A percentile compares a stretch with the other conserved stretches of the same genome.
Conservation (phyloP, 2,888 invertebrate species). For the Gnatocerus cornutus region DNA sequence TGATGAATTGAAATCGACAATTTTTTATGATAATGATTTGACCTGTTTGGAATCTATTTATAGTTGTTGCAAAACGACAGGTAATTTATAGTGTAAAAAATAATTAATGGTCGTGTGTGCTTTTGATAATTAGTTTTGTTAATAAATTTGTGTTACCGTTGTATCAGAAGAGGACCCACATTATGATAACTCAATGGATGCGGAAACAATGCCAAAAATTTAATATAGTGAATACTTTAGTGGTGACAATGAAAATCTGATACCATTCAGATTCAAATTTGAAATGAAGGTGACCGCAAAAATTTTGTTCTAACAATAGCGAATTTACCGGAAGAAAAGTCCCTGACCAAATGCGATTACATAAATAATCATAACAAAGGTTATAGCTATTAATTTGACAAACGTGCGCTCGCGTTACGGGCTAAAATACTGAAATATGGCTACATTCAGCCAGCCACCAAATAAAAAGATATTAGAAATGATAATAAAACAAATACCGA, state of each 20-base stretch:
- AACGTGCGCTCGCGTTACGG: no score
- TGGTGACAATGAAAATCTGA: constrained; percentile 1
- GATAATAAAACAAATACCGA: neutral
- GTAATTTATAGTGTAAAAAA: constrained; percentile 37
- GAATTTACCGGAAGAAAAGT: constrained; percentile 11
- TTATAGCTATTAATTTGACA: neutral
- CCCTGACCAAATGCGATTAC: neutral
- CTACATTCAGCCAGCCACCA: no score
- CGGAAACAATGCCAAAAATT: no score
- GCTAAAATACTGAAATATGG: no score
- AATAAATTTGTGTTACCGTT: no score
- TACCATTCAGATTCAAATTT: constrained; percentile 3
- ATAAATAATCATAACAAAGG: constrained; percentile 2
- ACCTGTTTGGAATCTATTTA: constrained; percentile 44
- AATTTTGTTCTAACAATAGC: constrained; percentile 1
- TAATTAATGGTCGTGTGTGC: constrained; percentile 35
- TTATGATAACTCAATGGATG: no score
- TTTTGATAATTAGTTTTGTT: constrained; percentile 24
- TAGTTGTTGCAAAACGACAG: constrained; percentile 41
- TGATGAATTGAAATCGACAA: constrained; percentile 34
- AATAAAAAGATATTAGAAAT: no score
- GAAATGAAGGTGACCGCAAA: constrained; percentile 11
- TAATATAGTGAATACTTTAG: no score
- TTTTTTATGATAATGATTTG: constrained; percentile 46
- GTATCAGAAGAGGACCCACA: neutral